These are phyloP conservation scores for Mionectes olivaceus DNA, from an alignment of 2,797 vertebrate genomes.

Conservation along the genomic window DNA sequence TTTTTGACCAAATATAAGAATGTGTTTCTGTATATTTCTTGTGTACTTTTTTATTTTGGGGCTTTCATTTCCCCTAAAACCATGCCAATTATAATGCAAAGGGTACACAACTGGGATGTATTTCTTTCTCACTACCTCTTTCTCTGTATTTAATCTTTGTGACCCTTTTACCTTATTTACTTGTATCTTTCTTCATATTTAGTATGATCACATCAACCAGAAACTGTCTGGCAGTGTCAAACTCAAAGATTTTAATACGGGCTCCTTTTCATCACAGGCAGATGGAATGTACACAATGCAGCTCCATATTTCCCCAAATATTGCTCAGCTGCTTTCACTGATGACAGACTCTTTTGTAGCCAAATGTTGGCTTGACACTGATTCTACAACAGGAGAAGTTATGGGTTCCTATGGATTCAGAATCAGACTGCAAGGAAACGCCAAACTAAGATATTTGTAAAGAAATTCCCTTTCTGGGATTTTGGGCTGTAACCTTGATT, in stretches of 20 bases:
- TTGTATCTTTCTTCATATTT: not conserved
- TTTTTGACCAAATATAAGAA: not conserved
- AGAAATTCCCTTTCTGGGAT: not conserved
- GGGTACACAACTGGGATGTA: not conserved
- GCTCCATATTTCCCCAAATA: not conserved
- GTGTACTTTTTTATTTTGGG: not conserved
- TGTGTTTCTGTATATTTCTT: not conserved
- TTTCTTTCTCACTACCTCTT: not conserved
- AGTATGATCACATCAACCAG: not conserved
- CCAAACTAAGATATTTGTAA: not conserved
- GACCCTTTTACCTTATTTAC: not conserved
- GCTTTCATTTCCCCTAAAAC: not conserved
- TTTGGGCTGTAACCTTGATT: not conserved
- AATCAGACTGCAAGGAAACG: not conserved
- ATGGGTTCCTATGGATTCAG: not conserved
- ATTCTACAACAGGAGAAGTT: not conserved
- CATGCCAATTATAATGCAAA: not conserved
- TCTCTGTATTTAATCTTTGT: not conserved
- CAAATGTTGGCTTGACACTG: not conserved
- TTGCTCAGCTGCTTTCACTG: not conserved
- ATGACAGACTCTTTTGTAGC: not conserved
- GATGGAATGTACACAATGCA: not conserved
- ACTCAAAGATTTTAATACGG: not conserved
- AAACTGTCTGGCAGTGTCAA: not conserved
- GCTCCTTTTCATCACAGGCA: not conserved